Evolutionary conservation across 2,888 invertebrate species (phyloP).

Genomic region (Nomada hirtipes): DNA sequence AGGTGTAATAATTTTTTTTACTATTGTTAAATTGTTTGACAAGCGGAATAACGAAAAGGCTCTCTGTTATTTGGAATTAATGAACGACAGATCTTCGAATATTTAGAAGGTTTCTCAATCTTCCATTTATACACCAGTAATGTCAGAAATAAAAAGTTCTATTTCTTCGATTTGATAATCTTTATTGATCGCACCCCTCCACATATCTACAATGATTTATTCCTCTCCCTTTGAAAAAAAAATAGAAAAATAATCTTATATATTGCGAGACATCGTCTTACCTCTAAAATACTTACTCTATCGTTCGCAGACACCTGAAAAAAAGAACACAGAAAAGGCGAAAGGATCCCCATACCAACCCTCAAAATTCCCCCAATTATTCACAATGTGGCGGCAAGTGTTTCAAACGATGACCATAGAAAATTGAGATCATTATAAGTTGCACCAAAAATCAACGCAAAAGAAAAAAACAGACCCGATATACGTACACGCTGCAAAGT

Average conservation of each 20-base stretch:
- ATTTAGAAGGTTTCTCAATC: slow-evolving; percentile 20
- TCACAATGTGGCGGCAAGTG: slow-evolving; percentile 66
- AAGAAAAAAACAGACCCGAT: background rate
- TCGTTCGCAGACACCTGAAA: slow-evolving; percentile 53
- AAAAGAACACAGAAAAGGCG: slow-evolving; percentile 57
- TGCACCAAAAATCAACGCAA: background rate
- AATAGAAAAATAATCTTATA: slow-evolving; percentile 11
- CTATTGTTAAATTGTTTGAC: slow-evolving; percentile 23
- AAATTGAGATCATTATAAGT: slow-evolving; percentile 28
- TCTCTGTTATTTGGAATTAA: background rate
- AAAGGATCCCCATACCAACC: slow-evolving; percentile 47
- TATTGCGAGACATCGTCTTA: slow-evolving; percentile 47
- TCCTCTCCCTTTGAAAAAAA: slow-evolving; percentile 29
- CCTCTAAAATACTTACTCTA: slow-evolving; percentile 65
- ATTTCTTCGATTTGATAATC: slow-evolving; percentile 51
- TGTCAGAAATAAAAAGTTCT: slow-evolving; percentile 57
- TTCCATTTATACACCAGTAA: slow-evolving; percentile 34
- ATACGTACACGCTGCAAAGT: background rate
- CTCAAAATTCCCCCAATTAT: slow-evolving; percentile 37
- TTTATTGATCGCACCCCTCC: slow-evolving; percentile 48
- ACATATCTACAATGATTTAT: slow-evolving; percentile 49
- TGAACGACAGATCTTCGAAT: slow-evolving; percentile 10
- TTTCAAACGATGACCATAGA: slow-evolving; percentile 54
- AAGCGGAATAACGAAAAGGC: background rate
- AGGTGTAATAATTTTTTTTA: slow-evolving; percentile 16